Conservation (phyloP, 23 tunicate genomes). For the Trididemnum clinides region DNA sequence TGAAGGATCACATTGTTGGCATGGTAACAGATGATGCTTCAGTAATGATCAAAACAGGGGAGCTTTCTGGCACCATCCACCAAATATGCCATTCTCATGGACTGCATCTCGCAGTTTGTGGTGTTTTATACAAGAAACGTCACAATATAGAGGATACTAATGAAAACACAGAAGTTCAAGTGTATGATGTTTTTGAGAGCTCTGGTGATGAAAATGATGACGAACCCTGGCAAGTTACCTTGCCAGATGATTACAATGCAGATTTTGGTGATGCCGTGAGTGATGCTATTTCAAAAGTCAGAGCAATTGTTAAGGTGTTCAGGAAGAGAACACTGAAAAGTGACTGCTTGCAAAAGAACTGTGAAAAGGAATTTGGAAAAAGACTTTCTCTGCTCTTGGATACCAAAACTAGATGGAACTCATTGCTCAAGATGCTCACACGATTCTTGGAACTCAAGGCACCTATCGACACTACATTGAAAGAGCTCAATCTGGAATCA, state of each 20-base stretch:
- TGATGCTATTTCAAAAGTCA: conserved; percentile 10
- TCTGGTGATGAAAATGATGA: conserved; percentile 15
- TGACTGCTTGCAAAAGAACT: conserved; percentile 17
- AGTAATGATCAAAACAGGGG: too few species aligned
- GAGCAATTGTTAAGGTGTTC: conserved; percentile 17
- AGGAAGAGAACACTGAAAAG: not conserved
- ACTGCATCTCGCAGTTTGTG: too few species aligned
- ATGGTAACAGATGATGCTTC: conserved; percentile 14
- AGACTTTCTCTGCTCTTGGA: conserved; percentile 9
- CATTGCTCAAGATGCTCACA: conserved; percentile 35
- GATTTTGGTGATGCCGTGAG: conserved; percentile 8
- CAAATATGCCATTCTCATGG: conserved; percentile 20
- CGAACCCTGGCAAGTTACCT: conserved; percentile 11
- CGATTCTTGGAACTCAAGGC: conserved; percentile 28
- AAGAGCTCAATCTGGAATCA: conserved; percentile 8
- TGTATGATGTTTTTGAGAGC: not conserved
- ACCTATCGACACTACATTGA: conserved; percentile 23
- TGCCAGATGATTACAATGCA: conserved; percentile 20
- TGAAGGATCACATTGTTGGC: conserved; percentile 10
- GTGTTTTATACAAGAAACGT: conserved; percentile 9
- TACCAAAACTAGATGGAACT: conserved; percentile 25
- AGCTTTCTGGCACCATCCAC: not conserved
- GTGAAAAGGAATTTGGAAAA: conserved; percentile 10
- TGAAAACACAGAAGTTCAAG: not conserved
- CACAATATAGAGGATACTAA: conserved; percentile 6